phyloP scores from a whole-genome alignment of 2,113 vertebrate genomes.

The Ivindomyrus marchei region DNA sequence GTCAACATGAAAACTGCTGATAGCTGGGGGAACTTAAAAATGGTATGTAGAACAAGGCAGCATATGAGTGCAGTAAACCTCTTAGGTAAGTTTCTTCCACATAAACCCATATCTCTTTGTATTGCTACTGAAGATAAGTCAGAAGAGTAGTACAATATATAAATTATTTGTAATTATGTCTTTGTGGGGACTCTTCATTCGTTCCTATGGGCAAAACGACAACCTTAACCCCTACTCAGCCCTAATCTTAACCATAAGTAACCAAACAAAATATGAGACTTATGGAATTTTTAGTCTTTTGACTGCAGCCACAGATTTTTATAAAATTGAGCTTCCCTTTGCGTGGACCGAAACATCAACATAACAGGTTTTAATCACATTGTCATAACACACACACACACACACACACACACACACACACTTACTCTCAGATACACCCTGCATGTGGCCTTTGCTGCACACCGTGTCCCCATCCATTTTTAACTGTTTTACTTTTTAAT shows the following conservation, averaged over 20 bases:
- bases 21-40: not conserved
- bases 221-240: too few species aligned
- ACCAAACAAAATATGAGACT: not conserved
- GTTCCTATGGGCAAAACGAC: not conserved
- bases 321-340: not conserved
- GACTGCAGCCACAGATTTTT: not conserved
- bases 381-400: not conserved
- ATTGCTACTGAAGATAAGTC: not conserved
- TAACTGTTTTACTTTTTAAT: slow-evolving; percentile 8
- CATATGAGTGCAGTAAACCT: not conserved
- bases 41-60: not conserved
- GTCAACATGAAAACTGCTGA: not conserved
- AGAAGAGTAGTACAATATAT: not conserved
- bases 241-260: not conserved
- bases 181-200: too few species aligned
- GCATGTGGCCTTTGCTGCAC: not conserved
- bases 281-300: not conserved
- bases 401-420: slow-evolving; percentile 2
- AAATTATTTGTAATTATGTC: not conserved
- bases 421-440: not conserved
- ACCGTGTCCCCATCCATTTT: not conserved
- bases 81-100: not conserved
- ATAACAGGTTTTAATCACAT: not conserved
- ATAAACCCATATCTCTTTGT: not conserved
- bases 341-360: not conserved